phyloP scores from a whole-genome alignment of 2,888 invertebrate species.

The Mactromeris polynyma region DNA sequence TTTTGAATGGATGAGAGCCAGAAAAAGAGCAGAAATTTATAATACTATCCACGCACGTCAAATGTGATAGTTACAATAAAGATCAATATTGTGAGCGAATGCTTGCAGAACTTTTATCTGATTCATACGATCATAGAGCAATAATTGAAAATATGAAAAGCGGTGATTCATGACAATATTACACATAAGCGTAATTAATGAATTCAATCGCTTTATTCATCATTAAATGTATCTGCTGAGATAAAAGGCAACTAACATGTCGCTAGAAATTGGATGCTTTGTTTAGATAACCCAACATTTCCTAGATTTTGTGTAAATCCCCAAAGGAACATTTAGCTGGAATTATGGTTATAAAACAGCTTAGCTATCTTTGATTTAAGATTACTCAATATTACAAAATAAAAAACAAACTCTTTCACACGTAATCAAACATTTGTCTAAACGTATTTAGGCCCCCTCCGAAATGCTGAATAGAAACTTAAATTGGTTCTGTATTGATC shows the following conservation, averaged over 20 bases:
- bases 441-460: slow-evolving; percentile 24
- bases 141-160: slow-evolving; percentile 17
- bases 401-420: not conserved
- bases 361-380: not conserved
- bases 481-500: not conserved
- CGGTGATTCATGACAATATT: not conserved
- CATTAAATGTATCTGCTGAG: not conserved
- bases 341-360: not conserved
- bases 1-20: not conserved
- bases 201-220: not conserved
- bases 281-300: not conserved
- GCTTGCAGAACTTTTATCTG: not conserved
- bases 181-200: slow-evolving; percentile 1
- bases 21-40: not conserved
- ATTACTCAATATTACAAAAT: not conserved
- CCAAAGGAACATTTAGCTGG: not conserved
- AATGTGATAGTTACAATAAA: not conserved
- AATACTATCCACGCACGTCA: not conserved
- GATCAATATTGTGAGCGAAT: not conserved
- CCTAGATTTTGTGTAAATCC: not conserved
- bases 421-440: slow-evolving; percentile 27
- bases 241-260: not conserved
- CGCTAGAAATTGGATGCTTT: not conserved
- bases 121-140: not conserved
- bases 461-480: slow-evolving; percentile 16